Evolutionary conservation across 2,888 invertebrate genomes (phyloP).

Genomic region (Diadromus collaris): DNA sequence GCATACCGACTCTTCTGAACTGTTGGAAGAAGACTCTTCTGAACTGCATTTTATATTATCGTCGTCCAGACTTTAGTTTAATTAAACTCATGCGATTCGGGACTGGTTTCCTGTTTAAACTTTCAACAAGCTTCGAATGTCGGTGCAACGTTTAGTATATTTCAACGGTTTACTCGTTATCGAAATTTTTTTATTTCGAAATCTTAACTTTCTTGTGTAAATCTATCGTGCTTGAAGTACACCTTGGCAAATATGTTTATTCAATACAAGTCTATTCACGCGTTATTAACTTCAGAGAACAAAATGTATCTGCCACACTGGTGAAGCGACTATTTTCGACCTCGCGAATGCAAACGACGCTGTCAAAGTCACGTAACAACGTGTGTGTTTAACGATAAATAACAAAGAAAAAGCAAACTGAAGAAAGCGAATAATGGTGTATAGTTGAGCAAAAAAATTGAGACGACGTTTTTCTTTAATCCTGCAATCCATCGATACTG

Average conservation of each 20-base stretch:
- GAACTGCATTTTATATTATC: constrained; percentile 4
- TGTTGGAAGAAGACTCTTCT: no score
- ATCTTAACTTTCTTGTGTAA: neutral
- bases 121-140: neutral
- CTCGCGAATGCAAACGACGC: neutral
- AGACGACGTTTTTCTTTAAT: neutral
- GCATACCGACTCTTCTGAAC: no score
- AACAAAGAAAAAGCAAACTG: neutral
- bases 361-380: constrained; percentile 24
- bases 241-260: neutral
- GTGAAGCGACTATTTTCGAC: neutral
- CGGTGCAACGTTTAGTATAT: neutral
- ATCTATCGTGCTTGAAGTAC: neutral
- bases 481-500: neutral
- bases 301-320: neutral
- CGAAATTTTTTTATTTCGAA: neutral
- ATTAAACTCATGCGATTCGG: neutral
- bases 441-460: neutral
- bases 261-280: neutral
- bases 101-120: neutral
- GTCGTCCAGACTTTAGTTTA: neutral
- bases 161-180: neutral
- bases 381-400: neutral
- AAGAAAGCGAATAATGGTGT: neutral
- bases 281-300: neutral